Base-by-base conservation (phyloP, 2,113 vertebrate genomes). In the Channa maculata region DNA sequence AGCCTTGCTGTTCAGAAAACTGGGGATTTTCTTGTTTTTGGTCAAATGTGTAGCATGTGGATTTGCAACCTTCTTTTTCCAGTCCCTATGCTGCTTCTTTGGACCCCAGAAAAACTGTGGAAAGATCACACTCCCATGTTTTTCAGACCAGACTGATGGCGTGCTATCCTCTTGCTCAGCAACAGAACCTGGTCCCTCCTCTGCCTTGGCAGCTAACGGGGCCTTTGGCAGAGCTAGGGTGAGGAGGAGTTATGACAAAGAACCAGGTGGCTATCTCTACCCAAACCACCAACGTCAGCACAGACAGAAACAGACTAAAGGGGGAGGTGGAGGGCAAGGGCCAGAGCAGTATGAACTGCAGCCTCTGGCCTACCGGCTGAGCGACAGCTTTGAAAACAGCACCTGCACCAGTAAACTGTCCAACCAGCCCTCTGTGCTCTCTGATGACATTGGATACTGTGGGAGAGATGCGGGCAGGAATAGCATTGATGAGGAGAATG, bases 361-460 rank as follows among this genome's bases (percentile, higher is more conserved):
- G 87, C 97, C 98, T 12, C 65, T 99, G 81, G 96, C 96, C 14
- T 94, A 96, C 61, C 96, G 96, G 65, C 91, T 97, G 53, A 99
- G 96, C 0, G 97, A 98, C 93, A 99, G 98, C 81, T 99, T 99
- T 76, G 98, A 99, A 84, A 99, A 98, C 88, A 99, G 98, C 94
- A 99, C 97, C 12, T 98, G 96, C 83, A 99, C 98, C 55, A 99
- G 98, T 86, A 99, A 97, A 88, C 91, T 99, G 78, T 99, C 97
- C 84, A 98, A 99, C 89, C 93, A 96, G 38, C 97, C 97, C 9
- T 99, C 97, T 0, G 95, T 98, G 45, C 95, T 98, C 59, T 99
- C 97, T 0, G 97, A 99, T 80, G 98, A 99, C 74, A 96, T 95
- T 1, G 96, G 96, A 44, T 94, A 94, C 36, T 95, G 96, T n/a